Base-by-base conservation (phyloP, 1,140 invertebrate species). In the Coptotermes formosanus region DNA sequence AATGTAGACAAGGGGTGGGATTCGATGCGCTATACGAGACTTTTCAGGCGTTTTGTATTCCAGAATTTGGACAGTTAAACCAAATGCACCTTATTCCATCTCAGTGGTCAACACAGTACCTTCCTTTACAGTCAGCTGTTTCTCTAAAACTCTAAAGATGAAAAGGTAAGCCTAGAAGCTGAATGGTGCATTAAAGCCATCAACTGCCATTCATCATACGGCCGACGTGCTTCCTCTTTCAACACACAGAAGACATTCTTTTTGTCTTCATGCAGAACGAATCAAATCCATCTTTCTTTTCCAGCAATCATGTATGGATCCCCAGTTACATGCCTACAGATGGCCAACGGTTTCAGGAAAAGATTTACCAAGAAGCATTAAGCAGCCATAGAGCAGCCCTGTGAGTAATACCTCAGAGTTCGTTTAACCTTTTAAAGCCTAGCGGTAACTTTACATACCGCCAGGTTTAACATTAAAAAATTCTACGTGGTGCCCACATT, bases 231-330 rank as follows among this genome's bases (percentile, higher is more conserved):
- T 75, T 4, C 52, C 9, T 75, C n/a, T 75, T 12, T 75, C n/a
- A n/a, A 11, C 30, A n/a, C 64, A 9, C 14, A 25, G 64, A 75
- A 75, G n/a, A 75, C 25, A 30, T 75, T 30, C 25, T n/a, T 75
- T 75, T 75, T 75, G 64, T 75, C 25, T 75, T 75, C 64, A 75
- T 75, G 64, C 64, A 75, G 64, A 75, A 75, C 64, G 64, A 75
- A 75, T 75, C 64, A 75, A 75, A 75, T 75, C 64, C 25, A 75
- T 30, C 64, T 30, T 30, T 75, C 64, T 75, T 30, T 75, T 11
- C 64, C 64, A 30, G 64, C 64, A 16, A 75, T 11, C 64, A 30
- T 30, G 64, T 75, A 75, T 25, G n/a, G 64, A 75, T 30, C n/a
- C 48, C 8, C 19, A 23, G 59, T 16, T 16, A 75, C 9, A 75